Percentiles rank a stretch among this genome's conserved stretches.
These are phyloP conservation scores for Benthosema pterotum DNA, from an alignment of 2,797 vertebrate genomes.

Conservation along the genomic window DNA sequence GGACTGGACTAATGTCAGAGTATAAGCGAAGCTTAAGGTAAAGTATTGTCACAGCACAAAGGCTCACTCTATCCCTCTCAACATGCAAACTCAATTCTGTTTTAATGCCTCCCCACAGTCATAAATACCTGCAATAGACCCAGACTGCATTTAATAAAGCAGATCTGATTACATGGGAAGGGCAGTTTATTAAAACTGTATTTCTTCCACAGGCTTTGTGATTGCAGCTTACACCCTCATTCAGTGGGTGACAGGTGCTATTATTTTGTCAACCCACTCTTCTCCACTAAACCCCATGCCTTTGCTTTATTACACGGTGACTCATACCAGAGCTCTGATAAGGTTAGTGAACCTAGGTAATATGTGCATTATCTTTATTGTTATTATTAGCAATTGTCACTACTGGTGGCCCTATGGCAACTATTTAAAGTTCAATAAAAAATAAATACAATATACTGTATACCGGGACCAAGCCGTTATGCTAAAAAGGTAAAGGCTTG, in stretches of 20 bases:
- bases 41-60: conserved; percentile 5
- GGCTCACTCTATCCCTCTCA: conserved; percentile 25
- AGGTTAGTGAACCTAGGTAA: conserved; percentile 10
- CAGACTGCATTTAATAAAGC: conserved; percentile 58
- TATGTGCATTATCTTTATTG: conserved; percentile 1
- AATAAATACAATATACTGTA: too few species aligned
- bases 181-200: conserved; percentile 72
- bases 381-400: too few species aligned
- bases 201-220: conserved; percentile 50
- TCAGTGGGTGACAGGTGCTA: conserved; percentile 41
- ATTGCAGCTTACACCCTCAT: conserved; percentile 27
- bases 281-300: background rate
- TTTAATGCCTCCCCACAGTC: conserved; percentile 46
- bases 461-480: too few species aligned
- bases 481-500: too few species aligned
- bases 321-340: conserved; percentile 13
- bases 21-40: too few species aligned
- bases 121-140: conserved; percentile 47
- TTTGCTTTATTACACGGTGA: conserved; percentile 18
- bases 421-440: too few species aligned
- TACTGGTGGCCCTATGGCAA: too few species aligned
- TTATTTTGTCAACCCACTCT: conserved; percentile 30
- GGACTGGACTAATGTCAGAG: conserved; percentile 45
- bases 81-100: conserved; percentile 48
- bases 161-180: conserved; percentile 63